These are phyloP conservation scores for Luffia ferchaultella DNA, from an alignment of 2,888 invertebrate species.

Conservation along the genomic window DNA sequence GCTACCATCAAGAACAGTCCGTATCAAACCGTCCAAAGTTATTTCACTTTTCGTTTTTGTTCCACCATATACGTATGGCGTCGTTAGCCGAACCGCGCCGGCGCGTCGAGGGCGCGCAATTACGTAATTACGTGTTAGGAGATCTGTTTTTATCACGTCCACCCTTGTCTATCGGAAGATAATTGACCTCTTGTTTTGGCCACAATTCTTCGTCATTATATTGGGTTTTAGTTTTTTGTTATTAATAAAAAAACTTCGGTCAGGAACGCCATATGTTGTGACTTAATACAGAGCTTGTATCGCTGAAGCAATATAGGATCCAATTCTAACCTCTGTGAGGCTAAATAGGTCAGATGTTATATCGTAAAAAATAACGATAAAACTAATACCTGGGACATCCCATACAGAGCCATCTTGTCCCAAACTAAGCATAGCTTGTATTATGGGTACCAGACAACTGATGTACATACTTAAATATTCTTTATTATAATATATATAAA, in stretches of 20 bases:
- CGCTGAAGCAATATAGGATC: too few relatives aligned
- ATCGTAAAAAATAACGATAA: too few relatives aligned
- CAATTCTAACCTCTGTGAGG: too few relatives aligned
- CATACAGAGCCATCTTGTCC: too few relatives aligned
- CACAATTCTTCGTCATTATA: slow-evolving; percentile 44
- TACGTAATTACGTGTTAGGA: slow-evolving; percentile 65
- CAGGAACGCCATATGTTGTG: slow-evolving; percentile 24
- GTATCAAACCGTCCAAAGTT: not conserved
- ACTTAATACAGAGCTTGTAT: too few relatives aligned
- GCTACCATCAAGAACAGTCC: too few relatives aligned
- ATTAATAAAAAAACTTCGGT: slow-evolving; percentile 18
- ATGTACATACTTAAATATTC: too few relatives aligned
- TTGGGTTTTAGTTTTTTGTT: slow-evolving; percentile 16
- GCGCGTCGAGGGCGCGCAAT: slow-evolving; percentile 50
- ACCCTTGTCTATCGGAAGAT: slow-evolving; percentile 61
- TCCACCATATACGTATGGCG: slow-evolving; percentile 58
- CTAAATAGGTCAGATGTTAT: too few relatives aligned
- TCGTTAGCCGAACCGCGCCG: slow-evolving; percentile 41
- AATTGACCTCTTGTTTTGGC: slow-evolving; percentile 58
- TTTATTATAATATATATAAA: too few relatives aligned
- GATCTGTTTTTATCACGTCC: slow-evolving; percentile 67
- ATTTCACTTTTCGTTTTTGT: slow-evolving; percentile 43
- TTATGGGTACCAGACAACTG: too few relatives aligned
- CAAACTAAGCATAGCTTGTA: too few relatives aligned
- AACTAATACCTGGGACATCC: too few relatives aligned